Evolutionary conservation across 2,113 vertebrate species (phyloP), one percentile per base, ranked within the genome.

Genomic region (Eurypyga helias): DNA sequence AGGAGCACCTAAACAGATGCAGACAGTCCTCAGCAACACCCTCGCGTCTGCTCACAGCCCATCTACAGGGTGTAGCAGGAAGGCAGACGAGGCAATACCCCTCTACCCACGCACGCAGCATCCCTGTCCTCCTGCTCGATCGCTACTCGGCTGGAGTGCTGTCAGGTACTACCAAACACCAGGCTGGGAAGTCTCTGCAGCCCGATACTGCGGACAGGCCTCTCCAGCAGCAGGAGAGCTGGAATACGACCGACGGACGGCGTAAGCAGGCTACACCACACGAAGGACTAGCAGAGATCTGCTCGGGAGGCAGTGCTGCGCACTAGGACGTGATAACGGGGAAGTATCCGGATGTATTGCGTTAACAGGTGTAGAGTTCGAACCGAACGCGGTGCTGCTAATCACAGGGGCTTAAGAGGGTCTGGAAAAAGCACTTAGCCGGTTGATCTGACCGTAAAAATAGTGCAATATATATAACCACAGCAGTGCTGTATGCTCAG

Each of bases 1-100:
- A 99, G 96, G 60, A 99, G 98, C 16, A 97, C 98, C 99, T 99
- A 55, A 43, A 84, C 54, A 87, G 82, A 94, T 3, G 17, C 51
- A 94, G 38, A 92, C 33, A 84, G 43, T n/a, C 54, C 33, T 87
- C 9, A 93, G 55, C 66, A 87, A 92, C 62, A 81, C 33, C 14
- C 10, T 17, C 21, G n/a, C 67, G 69, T 49, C 71, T 83, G 54
- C 69, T 82, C 41, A 43, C 49, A 96, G 93, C 43, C 78, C 1
- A 0, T 23, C 73, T 76, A 28, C 16, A 72, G 69, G 25, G 25
- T 34, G 54, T 6, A 75, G 28, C 5, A 43, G 49, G 43, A 89
- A 84, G 81, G 41, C 11, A 29, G 69, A 61, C 3, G 1, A 17
- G 36, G 55, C 86, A 75, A 48, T 13, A 11, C 49, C 10, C 1